A percentile compares a stretch with the other conserved stretches of the same genome.
phyloP scores from a whole-genome alignment of 2,797 vertebrate genomes.

The Astyanax mexicanus region DNA sequence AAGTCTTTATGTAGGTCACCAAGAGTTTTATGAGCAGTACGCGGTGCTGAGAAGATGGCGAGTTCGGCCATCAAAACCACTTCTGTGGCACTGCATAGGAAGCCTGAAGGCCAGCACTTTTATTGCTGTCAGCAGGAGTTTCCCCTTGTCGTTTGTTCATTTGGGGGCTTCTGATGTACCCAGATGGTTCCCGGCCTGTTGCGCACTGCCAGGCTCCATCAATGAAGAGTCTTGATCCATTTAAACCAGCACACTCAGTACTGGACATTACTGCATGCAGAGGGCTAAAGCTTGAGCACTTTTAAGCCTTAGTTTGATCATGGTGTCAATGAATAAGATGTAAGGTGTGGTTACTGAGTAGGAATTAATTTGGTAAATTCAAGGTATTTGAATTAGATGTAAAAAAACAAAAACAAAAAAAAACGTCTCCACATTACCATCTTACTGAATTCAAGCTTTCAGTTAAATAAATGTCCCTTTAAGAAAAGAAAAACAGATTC shows the following conservation, averaged over 20 bases:
- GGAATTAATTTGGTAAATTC: conserved; percentile 72
- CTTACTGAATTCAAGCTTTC: no score
- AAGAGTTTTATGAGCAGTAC: conserved; percentile 53
- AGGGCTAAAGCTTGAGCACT: not conserved
- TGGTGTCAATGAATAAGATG: conserved; percentile 8
- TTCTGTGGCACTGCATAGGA: conserved; percentile 60
- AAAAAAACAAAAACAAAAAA: no score
- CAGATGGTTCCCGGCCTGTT: conserved; percentile 40
- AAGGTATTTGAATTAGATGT: no score
- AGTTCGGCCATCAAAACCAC: conserved; percentile 58
- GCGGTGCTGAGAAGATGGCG: conserved; percentile 51
- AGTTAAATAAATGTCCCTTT: conserved; percentile 71
- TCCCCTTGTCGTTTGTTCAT: conserved; percentile 62
- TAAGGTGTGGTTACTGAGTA: conserved; percentile 76
- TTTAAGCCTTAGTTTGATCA: conserved; percentile 9
- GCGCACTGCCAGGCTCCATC: conserved; percentile 32
- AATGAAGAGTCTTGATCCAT: conserved; percentile 34
- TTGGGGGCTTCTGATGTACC: conserved; percentile 52
- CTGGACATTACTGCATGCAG: conserved; percentile 1
- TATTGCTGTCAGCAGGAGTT: conserved; percentile 65
- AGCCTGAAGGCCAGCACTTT: conserved; percentile 61
- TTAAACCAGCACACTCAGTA: conserved; percentile 21
- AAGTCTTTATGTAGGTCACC: conserved; percentile 52
- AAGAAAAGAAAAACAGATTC: conserved; percentile 73
- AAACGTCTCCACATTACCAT: no score